phyloP scores from a whole-genome alignment of 2,888 invertebrate species.

The Ctena decussata region DNA sequence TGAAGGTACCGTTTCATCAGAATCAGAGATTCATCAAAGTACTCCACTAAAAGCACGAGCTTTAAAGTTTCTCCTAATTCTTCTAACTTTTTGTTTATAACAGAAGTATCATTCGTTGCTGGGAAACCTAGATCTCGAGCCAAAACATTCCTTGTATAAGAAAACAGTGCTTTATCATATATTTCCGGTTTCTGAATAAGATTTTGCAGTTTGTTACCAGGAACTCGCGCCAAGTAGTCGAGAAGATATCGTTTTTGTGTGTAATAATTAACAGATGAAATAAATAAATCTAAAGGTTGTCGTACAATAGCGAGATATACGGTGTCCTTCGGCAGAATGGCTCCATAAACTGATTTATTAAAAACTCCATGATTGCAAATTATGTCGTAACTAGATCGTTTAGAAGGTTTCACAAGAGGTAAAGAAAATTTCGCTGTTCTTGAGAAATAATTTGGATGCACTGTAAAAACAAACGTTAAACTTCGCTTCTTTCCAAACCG shows the following conservation, averaged over 20 bases:
- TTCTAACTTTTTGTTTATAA: conserved; percentile 7
- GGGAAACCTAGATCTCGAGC: conserved; percentile 61
- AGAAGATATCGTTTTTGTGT: conserved; percentile 36
- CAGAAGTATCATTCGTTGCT: not conserved
- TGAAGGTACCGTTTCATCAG: conserved; percentile 58
- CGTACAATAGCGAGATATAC: conserved; percentile 65
- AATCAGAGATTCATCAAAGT: conserved; percentile 61
- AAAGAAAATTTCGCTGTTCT: not conserved
- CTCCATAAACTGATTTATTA: conserved; percentile 36
- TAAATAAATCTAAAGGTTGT: conserved; percentile 62
- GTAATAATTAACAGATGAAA: conserved; percentile 63
- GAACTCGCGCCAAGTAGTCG: conserved; percentile 28
- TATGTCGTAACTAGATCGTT: conserved; percentile 48
- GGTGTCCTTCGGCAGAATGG: conserved; percentile 60
- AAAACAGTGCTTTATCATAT: conserved; percentile 43
- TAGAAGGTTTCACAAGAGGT: conserved; percentile 38
- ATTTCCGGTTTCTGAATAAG: conserved; percentile 38
- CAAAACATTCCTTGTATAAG: conserved; percentile 62
- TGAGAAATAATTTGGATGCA: conserved; percentile 55
- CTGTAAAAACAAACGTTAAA: conserved; percentile 60
- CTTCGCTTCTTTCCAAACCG: conserved; percentile 61
- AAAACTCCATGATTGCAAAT: conserved; percentile 62
- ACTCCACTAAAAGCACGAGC: conserved; percentile 57
- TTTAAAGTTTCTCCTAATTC: conserved; percentile 45
- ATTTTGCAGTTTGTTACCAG: conserved; percentile 48